A percentile compares a stretch with the other conserved stretches of the same genome.
Evolutionary conservation across 1,140 invertebrate genomes (phyloP).

Genomic region (Pararge aegeria): DNA sequence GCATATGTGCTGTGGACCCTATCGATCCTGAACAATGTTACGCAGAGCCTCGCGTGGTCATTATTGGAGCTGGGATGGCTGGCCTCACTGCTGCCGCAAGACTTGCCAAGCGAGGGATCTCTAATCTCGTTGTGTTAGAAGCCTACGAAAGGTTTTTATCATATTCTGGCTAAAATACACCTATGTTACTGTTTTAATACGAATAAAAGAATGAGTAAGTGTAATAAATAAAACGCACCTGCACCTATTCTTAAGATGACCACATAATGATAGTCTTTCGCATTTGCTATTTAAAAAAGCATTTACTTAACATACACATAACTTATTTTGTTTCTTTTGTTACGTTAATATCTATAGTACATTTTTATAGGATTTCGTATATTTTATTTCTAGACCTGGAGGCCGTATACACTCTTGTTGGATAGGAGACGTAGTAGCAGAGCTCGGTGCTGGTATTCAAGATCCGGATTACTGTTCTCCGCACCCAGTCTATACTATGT

Average conservation of each 20-base stretch:
- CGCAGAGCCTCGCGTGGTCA: conserved; percentile 82
- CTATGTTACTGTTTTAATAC: too few species aligned
- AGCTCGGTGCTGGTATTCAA: conserved; percentile 83
- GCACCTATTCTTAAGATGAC: too few species aligned
- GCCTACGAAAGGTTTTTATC: conserved; percentile 82
- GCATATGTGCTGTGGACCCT: conserved; percentile 49
- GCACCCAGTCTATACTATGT: conserved; percentile 82
- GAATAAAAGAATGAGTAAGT: too few species aligned
- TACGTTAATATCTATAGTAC: too few species aligned
- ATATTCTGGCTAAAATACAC: not conserved
- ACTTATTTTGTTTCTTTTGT: too few species aligned
- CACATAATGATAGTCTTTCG: too few species aligned
- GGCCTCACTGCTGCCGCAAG: conserved; percentile 85
- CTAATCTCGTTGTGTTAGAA: conserved; percentile 84
- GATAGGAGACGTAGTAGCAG: conserved; percentile 84
- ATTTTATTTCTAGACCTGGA: conserved; percentile 65
- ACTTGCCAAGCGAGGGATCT: conserved; percentile 82
- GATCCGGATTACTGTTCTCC: conserved; percentile 73
- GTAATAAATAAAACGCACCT: too few species aligned
- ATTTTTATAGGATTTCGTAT: not conserved
- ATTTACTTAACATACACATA: too few species aligned
- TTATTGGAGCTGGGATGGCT: conserved; percentile 86
- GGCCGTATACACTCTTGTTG: conserved; percentile 85
- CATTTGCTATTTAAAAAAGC: too few species aligned
- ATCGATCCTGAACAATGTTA: conserved; percentile 63